A percentile compares a stretch with the other conserved stretches of the same genome.
These are phyloP conservation scores for Bembecia ichneumoniformis DNA, from an alignment of 2,888 invertebrate species.

Conservation along the genomic window DNA sequence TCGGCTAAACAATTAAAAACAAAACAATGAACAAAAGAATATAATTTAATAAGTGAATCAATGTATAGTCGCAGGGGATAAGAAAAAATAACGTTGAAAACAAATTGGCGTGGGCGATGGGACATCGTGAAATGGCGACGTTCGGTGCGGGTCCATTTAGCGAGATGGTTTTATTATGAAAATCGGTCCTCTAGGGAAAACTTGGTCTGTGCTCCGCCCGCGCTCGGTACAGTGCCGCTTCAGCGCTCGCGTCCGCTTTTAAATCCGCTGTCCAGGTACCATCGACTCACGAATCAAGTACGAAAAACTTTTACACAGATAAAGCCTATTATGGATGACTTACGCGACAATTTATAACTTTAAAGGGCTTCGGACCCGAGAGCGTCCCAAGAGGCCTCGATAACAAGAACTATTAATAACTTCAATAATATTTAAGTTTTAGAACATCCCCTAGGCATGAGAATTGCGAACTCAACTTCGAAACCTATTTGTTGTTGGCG, in stretches of 20 bases:
- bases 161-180: constrained; percentile 59
- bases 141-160: constrained; percentile 45
- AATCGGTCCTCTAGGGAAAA: constrained; percentile 36
- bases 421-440: background rate
- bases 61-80: constrained; percentile 23
- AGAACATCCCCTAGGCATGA: background rate
- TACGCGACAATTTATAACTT: constrained; percentile 7
- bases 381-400: background rate
- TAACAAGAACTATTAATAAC: background rate
- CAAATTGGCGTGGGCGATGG: constrained; percentile 39
- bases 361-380: constrained; percentile 2
- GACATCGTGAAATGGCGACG: constrained; percentile 25
- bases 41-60: constrained; percentile 22
- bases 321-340: constrained; percentile 4
- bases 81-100: constrained; percentile 26
- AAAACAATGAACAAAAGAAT: background rate
- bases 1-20: background rate
- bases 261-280: background rate
- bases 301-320: constrained; percentile 5
- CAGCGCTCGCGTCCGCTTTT: constrained; percentile 2
- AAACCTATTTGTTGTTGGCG: background rate
- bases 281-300: background rate
- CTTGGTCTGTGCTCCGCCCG: constrained; percentile 5
- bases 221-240: constrained; percentile 8
- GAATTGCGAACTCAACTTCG: background rate